Conservation (phyloP, 2,113 vertebrate genomes). For the Protobothrops flavoviridis region DNA sequence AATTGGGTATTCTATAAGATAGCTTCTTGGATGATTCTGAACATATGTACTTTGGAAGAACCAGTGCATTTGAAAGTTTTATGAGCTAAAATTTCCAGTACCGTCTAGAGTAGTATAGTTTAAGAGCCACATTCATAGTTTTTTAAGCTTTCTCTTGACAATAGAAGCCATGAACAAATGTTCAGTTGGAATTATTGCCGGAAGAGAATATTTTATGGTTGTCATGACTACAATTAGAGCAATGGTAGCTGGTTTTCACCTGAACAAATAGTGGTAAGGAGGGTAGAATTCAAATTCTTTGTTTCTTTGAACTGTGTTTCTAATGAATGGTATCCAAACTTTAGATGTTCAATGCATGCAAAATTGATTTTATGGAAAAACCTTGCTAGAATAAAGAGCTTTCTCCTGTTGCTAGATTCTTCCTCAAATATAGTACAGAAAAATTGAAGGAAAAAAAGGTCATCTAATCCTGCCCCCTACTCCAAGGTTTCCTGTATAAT, state of each 20-base stretch:
- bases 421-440: neutral
- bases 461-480: neutral
- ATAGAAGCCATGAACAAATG: constrained; percentile 68
- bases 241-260: constrained; percentile 76
- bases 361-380: constrained; percentile 46
- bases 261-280: constrained; percentile 56
- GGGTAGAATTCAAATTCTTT: constrained; percentile 60
- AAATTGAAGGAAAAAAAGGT: neutral
- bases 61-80: constrained; percentile 5
- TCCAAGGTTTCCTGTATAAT: neutral
- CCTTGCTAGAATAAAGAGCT: constrained; percentile 59
- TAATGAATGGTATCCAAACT: constrained; percentile 68
- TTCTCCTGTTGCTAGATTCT: constrained; percentile 16
- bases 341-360: constrained; percentile 39
- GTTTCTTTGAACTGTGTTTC: constrained; percentile 74
- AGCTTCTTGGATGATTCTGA: neutral
- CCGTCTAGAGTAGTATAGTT: constrained; percentile 37
- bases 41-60: neutral
- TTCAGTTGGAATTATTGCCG: constrained; percentile 68
- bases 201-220: constrained; percentile 79
- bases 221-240: constrained; percentile 80
- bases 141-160: constrained; percentile 63
- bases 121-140: constrained; percentile 40
- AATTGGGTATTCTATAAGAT: neutral
- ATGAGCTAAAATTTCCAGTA: constrained; percentile 27